Conservation (phyloP, 2,113 vertebrate species). For the Dicerorhinus sumatrensis region DNA sequence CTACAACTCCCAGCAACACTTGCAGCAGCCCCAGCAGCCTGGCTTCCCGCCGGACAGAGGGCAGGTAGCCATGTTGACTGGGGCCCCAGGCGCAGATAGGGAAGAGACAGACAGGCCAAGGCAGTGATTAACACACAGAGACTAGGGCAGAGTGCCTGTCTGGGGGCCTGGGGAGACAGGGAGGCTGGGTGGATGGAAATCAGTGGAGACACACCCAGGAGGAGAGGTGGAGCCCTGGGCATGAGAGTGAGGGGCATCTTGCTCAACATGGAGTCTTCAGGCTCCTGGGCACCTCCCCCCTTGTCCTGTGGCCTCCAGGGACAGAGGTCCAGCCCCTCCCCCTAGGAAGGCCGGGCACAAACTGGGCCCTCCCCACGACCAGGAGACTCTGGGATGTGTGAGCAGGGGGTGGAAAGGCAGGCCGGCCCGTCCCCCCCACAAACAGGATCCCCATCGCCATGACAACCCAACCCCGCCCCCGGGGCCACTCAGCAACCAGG, state of each 20-base stretch:
- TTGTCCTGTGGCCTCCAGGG: slow-evolving; percentile 76
- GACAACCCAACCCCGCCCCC: slow-evolving; percentile 81
- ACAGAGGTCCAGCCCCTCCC: slow-evolving; percentile 74
- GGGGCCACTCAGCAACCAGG: slow-evolving; percentile 80
- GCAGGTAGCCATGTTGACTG: slow-evolving; percentile 83
- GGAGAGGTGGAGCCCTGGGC: not conserved
- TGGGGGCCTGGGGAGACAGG: not conserved
- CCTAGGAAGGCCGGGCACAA: slow-evolving; percentile 57
- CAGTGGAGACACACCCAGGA: not conserved
- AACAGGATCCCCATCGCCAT: slow-evolving; percentile 73
- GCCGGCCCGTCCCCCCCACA: slow-evolving; percentile 42
- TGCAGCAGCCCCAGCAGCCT: slow-evolving; percentile 62
- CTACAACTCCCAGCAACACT: slow-evolving; percentile 82
- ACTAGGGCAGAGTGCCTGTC: not conserved
- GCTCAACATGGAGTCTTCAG: slow-evolving; percentile 23
- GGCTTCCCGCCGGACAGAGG: slow-evolving; percentile 74
- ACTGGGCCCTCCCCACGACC: slow-evolving; percentile 34
- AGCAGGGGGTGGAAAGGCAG: slow-evolving; percentile 65
- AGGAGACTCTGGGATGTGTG: slow-evolving; percentile 57
- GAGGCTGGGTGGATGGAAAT: not conserved
- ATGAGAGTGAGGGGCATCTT: slow-evolving; percentile 5
- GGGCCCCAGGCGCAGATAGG: slow-evolving; percentile 61
- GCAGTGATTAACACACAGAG: slow-evolving; percentile 9
- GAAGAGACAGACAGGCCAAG: not conserved
- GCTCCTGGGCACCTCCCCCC: slow-evolving; percentile 48